Percentiles rank a stretch among this genome's conserved stretches.
These are phyloP conservation scores for Nesogale talazaci DNA, from an alignment of 2,113 vertebrate species.

Conservation along the genomic window DNA sequence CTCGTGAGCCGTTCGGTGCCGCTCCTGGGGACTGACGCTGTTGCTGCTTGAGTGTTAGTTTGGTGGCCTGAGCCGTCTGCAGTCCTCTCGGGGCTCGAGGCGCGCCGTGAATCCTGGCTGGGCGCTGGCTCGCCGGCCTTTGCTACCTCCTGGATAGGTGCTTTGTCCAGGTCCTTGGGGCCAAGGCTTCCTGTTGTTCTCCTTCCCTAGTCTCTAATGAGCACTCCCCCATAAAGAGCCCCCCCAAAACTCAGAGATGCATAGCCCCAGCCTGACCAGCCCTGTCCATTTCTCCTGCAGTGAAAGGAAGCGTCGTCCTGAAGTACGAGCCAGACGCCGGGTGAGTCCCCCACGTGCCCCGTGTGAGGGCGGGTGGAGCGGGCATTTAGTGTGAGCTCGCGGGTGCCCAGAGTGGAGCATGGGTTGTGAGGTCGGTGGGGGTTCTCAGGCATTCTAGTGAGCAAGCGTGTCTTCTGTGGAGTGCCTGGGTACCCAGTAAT, in stretches of 20 bases:
- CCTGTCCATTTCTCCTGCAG: conserved; percentile 82
- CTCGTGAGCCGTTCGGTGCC: not conserved
- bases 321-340: conserved; percentile 93
- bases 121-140: rapidly evolving
- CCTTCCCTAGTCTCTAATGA: not conserved
- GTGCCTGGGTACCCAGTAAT: too few relatives aligned
- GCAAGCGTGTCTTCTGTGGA: too few relatives aligned
- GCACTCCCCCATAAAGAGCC: rapidly evolving
- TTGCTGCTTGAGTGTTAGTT: too few relatives aligned
- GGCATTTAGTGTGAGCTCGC: not conserved
- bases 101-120: too few relatives aligned
- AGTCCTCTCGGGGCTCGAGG: too few relatives aligned
- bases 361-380: too few relatives aligned
- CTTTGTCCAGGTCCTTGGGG: not conserved
- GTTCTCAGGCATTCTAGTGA: not conserved
- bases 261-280: not conserved
- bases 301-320: conserved; percentile 96
- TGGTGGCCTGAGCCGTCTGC: too few relatives aligned
- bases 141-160: rapidly evolving
- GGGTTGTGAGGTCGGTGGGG: too few relatives aligned
- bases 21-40: not conserved
- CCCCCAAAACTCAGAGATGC: rapidly evolving
- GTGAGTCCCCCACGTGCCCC: conserved; percentile 85
- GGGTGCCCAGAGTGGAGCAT: not conserved
- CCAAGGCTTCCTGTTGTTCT: not conserved